These are phyloP conservation scores for Scyliorhinus canicula DNA, from an alignment of 2,797 vertebrate species.

Conservation along the genomic window DNA sequence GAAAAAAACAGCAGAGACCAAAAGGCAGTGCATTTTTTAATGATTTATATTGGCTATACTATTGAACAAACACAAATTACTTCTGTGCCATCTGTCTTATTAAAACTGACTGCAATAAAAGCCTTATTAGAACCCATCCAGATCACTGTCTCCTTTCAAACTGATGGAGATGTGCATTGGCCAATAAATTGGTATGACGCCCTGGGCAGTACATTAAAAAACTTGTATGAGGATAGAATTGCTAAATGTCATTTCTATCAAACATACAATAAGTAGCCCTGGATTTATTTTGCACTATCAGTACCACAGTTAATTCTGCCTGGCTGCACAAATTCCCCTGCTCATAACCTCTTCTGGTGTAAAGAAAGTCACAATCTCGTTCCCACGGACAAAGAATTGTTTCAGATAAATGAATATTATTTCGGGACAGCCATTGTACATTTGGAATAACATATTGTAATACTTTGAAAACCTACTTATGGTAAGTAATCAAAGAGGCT, in stretches of 20 bases:
- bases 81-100: constrained; percentile 17
- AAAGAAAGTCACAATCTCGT: not conserved
- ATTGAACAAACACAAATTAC: constrained; percentile 13
- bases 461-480: not conserved
- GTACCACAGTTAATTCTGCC: not conserved
- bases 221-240: not conserved
- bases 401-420: not conserved
- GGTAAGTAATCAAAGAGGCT: not conserved
- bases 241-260: not conserved
- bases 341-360: not conserved
- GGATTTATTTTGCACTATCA: not conserved
- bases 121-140: constrained; percentile 2
- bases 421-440: not conserved
- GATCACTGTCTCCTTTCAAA: not conserved
- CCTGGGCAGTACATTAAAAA: not conserved
- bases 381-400: not conserved
- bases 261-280: not conserved
- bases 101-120: constrained; percentile 30
- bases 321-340: not conserved
- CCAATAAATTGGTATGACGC: not conserved
- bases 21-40: not conserved
- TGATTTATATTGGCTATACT: constrained; percentile 28
- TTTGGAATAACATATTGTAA: not conserved
- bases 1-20: not conserved
- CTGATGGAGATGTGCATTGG: not conserved